Base-by-base conservation (phyloP, 2,888 invertebrate species). In the Stictocephala bisonia region DNA sequence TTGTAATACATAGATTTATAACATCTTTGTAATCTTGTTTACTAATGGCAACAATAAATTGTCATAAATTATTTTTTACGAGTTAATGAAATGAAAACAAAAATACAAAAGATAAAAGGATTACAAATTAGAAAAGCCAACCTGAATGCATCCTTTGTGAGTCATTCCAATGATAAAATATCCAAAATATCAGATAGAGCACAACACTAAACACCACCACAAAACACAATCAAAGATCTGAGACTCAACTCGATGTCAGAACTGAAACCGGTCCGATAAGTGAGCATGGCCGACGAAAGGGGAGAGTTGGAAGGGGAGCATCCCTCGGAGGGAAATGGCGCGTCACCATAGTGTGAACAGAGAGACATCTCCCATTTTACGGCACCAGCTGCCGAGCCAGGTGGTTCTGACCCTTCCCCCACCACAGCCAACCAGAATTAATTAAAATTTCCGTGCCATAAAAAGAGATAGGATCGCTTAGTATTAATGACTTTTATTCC, bases 401-500 rank as follows among this genome's bases (percentile, higher is more conserved):
- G 56, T 56, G 56, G 56, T n/a, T 31, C 56, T 56, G 56, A 18
- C 29, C 56, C 56, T 13, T n/a, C 26, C 53, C 9, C 53, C 24
- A 24, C 56, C 56, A 27, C 31, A 26, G 29, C 56, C 15, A 15
- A 29, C 2, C n/a, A 31, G 56, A 56, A 56, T 56, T 56, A 56
- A 56, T 56, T 56, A 29, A 26, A 56, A 29, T 56, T 56, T 56
- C 31, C 56, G 31, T 27, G 26, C 31, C 56, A 15, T 31, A 56
- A 27, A 56, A 56, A 56, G 56, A 56, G 56, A 56, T 56, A 56
- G 31, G 26, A 31, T 56, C 56, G 56, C 27, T 56, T 56, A 56
- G 56, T 56, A 56, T 56, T 56, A 56, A 56, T 56, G 56, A 56
- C 29, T 56, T 56, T 56, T 56, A 56, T 29, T 56, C 27, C n/a